Conservation (phyloP, 2,888 invertebrate genomes). For the Ametastegia equiseti region DNA sequence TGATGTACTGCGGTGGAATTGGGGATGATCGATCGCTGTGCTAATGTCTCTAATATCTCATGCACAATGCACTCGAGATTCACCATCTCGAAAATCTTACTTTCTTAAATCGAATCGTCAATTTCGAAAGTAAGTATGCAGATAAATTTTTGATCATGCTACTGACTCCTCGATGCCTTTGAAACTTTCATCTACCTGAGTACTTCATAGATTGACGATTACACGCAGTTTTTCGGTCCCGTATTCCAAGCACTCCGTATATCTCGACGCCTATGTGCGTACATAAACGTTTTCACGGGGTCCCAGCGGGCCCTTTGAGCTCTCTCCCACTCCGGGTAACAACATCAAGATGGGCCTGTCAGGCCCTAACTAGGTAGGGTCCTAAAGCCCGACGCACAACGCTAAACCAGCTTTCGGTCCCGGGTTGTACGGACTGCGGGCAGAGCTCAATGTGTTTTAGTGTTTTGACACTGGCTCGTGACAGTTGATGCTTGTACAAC, state of each 20-base stretch:
- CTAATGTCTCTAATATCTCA: neutral
- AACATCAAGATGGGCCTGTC: conserved; percentile 73
- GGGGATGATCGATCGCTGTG: conserved; percentile 5
- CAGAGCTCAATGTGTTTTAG: conserved; percentile 58
- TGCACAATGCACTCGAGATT: neutral
- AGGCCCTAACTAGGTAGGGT: conserved; percentile 72
- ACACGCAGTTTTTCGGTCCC: neutral
- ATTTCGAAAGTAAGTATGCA: neutral
- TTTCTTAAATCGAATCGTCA: neutral
- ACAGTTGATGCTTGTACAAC: conserved; percentile 58
- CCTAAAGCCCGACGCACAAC: conserved; percentile 55
- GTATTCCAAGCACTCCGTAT: neutral
- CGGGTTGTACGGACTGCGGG: conserved; percentile 50
- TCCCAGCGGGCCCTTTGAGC: conserved; percentile 69
- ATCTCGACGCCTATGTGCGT: conserved; percentile 66
- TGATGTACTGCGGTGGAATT: neutral
- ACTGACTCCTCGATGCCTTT: neutral
- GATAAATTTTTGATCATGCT: neutral
- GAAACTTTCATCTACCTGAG: neutral
- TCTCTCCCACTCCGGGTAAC: conserved; percentile 62
- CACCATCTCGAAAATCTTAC: neutral
- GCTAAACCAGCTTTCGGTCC: conserved; percentile 36
- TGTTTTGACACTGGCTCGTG: conserved; percentile 72
- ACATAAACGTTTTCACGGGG: conserved; percentile 73
- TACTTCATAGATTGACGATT: neutral